Conservation (phyloP, 2,888 invertebrate species). For the Meteorus colon region DNA sequence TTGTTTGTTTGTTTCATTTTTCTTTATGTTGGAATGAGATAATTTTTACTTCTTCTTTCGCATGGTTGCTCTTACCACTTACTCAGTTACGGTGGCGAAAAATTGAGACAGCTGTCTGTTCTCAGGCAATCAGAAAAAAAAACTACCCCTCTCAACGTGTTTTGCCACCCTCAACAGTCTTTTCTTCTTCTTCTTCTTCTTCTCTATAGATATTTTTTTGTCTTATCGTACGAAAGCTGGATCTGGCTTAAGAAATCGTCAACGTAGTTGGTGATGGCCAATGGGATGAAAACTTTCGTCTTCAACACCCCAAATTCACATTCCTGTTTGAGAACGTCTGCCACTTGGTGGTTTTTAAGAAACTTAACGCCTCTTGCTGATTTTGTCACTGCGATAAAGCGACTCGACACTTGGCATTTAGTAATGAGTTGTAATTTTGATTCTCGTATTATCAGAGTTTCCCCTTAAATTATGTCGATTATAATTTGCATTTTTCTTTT, state of each 20-base stretch:
- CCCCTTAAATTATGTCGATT: conserved; percentile 27
- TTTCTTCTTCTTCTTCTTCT: conserved; percentile 33
- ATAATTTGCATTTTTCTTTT: conserved; percentile 22
- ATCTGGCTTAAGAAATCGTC: conserved; percentile 42
- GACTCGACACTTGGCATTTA: conserved; percentile 63
- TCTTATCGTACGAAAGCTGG: not conserved
- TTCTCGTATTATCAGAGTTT: conserved; percentile 46
- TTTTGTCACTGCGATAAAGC: conserved; percentile 59
- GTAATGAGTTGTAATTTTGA: conserved; percentile 60
- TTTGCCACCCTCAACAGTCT: conserved; percentile 45
- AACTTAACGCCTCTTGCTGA: conserved; percentile 64
- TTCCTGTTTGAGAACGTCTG: conserved; percentile 54
- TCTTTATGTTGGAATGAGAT: not conserved
- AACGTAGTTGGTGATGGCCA: conserved; percentile 31
- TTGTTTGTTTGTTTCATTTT: not conserved
- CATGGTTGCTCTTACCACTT: conserved; percentile 9
- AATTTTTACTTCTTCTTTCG: conserved; percentile 1
- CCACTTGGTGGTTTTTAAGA: conserved; percentile 65
- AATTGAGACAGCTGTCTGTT: conserved; percentile 71
- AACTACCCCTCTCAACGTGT: conserved; percentile 59
- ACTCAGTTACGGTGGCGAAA: conserved; percentile 54
- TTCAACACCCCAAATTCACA: conserved; percentile 19
- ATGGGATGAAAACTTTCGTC: conserved; percentile 19
- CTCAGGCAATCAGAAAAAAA: conserved; percentile 73
- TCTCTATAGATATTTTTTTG: conserved; percentile 10